phyloP scores from a whole-genome alignment of 2,888 invertebrate genomes.

The Matsumyia berberina region DNA sequence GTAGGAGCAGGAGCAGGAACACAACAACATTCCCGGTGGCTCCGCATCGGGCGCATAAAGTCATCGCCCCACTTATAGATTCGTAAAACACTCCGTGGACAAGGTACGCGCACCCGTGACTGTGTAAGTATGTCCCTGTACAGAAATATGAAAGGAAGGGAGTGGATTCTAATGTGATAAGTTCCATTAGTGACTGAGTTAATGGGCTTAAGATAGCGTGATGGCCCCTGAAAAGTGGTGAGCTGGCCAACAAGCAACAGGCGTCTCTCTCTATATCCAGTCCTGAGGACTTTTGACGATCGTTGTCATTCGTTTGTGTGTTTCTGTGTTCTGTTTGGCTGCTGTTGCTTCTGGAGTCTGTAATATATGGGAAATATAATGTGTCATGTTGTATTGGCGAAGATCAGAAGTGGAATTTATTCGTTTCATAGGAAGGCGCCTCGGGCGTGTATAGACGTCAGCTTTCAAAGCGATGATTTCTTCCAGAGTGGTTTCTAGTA shows the following conservation, averaged over 20 bases:
- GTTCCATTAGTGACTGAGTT: conserved; percentile 84
- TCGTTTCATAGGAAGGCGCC: too few relatives aligned
- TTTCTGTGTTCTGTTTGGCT: conserved; percentile 28
- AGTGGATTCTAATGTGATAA: conserved; percentile 80
- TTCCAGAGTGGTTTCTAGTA: too few relatives aligned
- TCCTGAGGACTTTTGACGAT: conserved; percentile 52
- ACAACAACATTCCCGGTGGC: conserved; percentile 5
- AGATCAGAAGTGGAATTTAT: conserved; percentile 37
- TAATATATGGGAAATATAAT: conserved; percentile 71
- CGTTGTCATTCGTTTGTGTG: conserved; percentile 59
- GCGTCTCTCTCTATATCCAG: conserved; percentile 49
- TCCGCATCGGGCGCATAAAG: conserved; percentile 41
- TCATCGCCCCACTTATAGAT: conserved; percentile 66
- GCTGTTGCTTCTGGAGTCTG: conserved; percentile 2
- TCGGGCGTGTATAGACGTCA: too few relatives aligned
- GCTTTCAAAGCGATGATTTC: too few relatives aligned
- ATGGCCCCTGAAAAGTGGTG: conserved; percentile 73
- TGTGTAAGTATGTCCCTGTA: conserved; percentile 18
- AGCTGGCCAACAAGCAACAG: conserved; percentile 65
- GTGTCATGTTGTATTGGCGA: conserved; percentile 54
- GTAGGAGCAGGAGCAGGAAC: too few relatives aligned
- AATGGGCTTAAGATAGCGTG: conserved; percentile 80
- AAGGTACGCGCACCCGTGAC: conserved; percentile 27
- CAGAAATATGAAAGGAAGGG: conserved; percentile 69
- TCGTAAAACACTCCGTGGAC: conserved; percentile 59